Percentiles rank a stretch among this genome's conserved stretches.
Evolutionary conservation across 2,888 invertebrate genomes (phyloP).

Genomic region (Argyresthia goedartella): DNA sequence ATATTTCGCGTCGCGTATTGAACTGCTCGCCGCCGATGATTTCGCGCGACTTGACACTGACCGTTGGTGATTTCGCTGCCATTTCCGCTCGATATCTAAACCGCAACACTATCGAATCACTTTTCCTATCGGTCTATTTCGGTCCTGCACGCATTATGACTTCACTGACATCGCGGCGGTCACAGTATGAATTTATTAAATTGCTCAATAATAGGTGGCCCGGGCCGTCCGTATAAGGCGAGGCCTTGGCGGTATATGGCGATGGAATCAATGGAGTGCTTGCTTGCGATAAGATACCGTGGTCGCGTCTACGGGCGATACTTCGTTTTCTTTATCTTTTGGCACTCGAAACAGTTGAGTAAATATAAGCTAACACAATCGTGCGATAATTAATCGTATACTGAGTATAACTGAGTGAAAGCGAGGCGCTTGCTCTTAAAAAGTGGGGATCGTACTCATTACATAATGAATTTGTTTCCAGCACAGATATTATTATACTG

Average conservation of each 20-base stretch:
- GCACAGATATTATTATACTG: no score
- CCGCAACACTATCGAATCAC: slow-evolving; percentile 66
- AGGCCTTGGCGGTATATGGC: slow-evolving; percentile 60
- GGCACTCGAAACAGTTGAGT: slow-evolving; percentile 62
- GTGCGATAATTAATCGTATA: slow-evolving; percentile 57
- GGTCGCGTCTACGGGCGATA: slow-evolving; percentile 33
- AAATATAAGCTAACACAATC: slow-evolving; percentile 61
- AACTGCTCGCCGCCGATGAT: slow-evolving; percentile 62
- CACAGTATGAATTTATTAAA: slow-evolving; percentile 27
- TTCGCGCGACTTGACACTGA: slow-evolving; percentile 59
- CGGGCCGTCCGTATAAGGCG: slow-evolving; percentile 58
- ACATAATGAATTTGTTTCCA: slow-evolving; percentile 62
- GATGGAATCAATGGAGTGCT: slow-evolving; percentile 61
- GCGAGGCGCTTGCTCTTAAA: slow-evolving; percentile 33
- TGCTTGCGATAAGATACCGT: slow-evolving; percentile 59
- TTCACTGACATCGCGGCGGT: slow-evolving; percentile 56
- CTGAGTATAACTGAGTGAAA: slow-evolving; percentile 65
- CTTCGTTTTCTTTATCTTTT: slow-evolving; percentile 63
- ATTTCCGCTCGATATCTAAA: slow-evolving; percentile 67
- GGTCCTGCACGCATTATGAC: slow-evolving; percentile 62
- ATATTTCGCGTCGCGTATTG: slow-evolving; percentile 65
- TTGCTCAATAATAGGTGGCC: slow-evolving; percentile 61
- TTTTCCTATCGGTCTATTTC: slow-evolving; percentile 66
- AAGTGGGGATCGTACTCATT: slow-evolving; percentile 43
- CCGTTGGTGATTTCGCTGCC: slow-evolving; percentile 60